Base-by-base conservation (phyloP, 2,888 invertebrate species). In the Drosophila formosana region DNA sequence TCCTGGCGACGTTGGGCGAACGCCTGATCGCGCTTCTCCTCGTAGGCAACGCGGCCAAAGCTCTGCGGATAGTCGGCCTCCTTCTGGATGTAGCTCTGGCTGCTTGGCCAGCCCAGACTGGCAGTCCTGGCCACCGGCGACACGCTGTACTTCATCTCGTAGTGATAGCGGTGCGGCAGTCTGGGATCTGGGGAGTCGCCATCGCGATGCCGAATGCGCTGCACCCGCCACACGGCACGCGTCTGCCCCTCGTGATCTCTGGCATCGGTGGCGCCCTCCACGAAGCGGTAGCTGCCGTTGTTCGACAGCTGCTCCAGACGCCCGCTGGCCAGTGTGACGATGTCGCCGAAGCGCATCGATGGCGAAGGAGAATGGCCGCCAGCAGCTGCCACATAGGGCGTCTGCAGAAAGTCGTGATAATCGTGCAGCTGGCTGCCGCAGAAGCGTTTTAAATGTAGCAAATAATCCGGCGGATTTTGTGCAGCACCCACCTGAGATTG, bases 81-180 rank as follows among this genome's bases (percentile, higher is more conserved):
- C 66, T 93, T 93, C 11, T 95, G 94, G 18, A 95, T 94, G 79
- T 95, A 96, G n/a, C 94, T 94, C 66, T 89, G 89, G 89, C 23
- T 79, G 66, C 39, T 18, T 18, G 77, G 66, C 79, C 81, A 79
- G 6, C 69, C 52, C 41, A 39, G 34, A 49, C 6, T 47, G 3
- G 61, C 32, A 18, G 18, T 2, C 18, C 30, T 30, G 6, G 63
- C 52, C 63, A 82, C 57, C 3, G 94, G 93, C 58, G 94, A 94
- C 6, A 96, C 94, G 3, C 94, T 95, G 84, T 95, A 95, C 84
- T 95, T 95, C 72, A 95, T 91, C 90, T 96, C 96, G 83, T 95
- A 95, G 76, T 93, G 94, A 91, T 92, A 93, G 77, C 93, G 92
- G 88, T 93, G 90, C 0, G 57, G 60, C 8, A 25, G 26, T 0